Base-by-base conservation (phyloP, 1,140 invertebrate species). In the Cotesia glomerata region DNA sequence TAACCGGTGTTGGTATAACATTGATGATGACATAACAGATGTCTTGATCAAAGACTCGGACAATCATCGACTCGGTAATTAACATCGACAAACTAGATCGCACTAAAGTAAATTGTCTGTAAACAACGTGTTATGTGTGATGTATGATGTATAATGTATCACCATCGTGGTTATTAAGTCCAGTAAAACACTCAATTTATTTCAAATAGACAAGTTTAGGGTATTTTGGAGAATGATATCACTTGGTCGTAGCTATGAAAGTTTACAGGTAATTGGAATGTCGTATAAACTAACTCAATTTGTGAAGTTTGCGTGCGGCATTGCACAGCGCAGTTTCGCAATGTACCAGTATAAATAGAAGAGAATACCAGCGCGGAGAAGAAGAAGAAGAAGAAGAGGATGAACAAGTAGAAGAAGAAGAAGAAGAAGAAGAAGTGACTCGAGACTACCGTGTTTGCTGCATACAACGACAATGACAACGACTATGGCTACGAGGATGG, bases 251-350 rank as follows among this genome's bases (percentile, higher is more conserved):
- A 36, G 34, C 66, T 32, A 76, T 75, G 75, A 77, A 78, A 79
- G 76, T 79, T 79, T 72, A 36, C 58, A 70, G 71, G 70, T 74
- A 79, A 79, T 77, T 76, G 72, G 74, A 79, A 75, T 72, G 77
- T 76, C 74, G 75, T 76, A 76, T 73, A 75, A 74, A 73, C 77
- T 77, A 77, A 79, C 76, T 79, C 72, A 72, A 79, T 77, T 79
- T 76, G 71, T 75, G 66, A 73, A 77, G 76, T 78, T 77, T 70
- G 71, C 72, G 73, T 49, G 39, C 34, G 36, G 13, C 7, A 45
- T 45, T 45, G 39, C 39, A 9, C 7, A 45, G 39, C 39, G 39
- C 11, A 45, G 39, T 45, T 45, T 45, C 39, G 11, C 11, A 45
- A 11, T 45, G 39, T 45, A 45, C 7, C n/a, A 56, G 16, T 56